Base-by-base conservation (phyloP, 2,888 invertebrate genomes). In the Hypena proboscidalis region DNA sequence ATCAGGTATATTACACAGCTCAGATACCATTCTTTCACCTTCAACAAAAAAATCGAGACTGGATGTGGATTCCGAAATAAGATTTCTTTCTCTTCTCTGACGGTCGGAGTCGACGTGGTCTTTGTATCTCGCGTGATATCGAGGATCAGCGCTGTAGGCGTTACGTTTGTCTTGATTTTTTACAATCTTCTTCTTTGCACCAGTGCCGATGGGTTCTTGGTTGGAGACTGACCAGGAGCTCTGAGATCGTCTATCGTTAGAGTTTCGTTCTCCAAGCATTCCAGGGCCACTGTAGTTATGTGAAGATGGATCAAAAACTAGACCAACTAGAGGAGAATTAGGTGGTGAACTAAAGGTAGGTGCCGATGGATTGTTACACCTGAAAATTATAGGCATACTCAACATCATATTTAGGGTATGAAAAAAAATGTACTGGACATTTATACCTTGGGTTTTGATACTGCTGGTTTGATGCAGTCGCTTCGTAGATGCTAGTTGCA, bases 21-120 rank as follows among this genome's bases (percentile, higher is more conserved):
- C 92, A 0, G 93, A 93, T 0, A 93, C 93, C 93, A 93, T 93
- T 64, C 91, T 84, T 57, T 93, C 93, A 17, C 93, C 93, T 70
- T 93, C 93, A 32, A 89, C 92, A 23, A 92, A 92, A 35, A 93
- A 93, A 54, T 93, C 92, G 21, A 93, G 87, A 60, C 92, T 92
- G 1, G 90, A 85, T 2, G 91, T 92, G 0, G 93, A 93, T 50
- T 92, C 92, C 2, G 91, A 83, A 22, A 71, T 83, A 10, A 90
- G 62, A 42, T 79, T 82, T 52, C 83, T 75, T 14, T 89, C 87
- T 56, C 81, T 86, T 36, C 80, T 78, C 35, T 82, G 81, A 10
- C 83, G 76, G n/a, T 87, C 87, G 1, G 65, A 74, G 34, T 87
- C 87, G n/a, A 40, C 27, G 27, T 53, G 73, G 15, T 89, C 86